Evolutionary conservation across 1,140 invertebrate species (phyloP), one percentile per base, ranked within the genome.

Genomic region (Pseudachorutes palmiensis): DNA sequence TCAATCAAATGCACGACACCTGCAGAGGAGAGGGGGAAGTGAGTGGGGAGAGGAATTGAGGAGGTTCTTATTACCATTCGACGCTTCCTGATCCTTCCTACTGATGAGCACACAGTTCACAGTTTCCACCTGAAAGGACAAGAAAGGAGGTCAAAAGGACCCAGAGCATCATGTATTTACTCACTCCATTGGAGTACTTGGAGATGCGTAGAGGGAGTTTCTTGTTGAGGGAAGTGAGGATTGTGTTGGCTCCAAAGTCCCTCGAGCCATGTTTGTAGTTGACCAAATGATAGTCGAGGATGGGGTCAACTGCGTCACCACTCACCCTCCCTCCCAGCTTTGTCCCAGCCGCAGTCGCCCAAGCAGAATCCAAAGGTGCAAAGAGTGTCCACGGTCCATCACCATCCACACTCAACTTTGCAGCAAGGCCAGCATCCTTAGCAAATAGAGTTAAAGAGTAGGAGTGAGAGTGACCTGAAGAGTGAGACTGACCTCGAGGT

Each of bases 1-100:
- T 87, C 85, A 32, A 88, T 83, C 24, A 61, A 31, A 33, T 61
- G 59, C 2, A 61, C 59, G 9, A 61, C 32, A 5, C 36, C 36
- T 41, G 19, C 5, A 9, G 5, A 41, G 36, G 19, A 19, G 19
- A 41, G 19, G 36, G 5, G 19, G 19, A 19, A 41, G 19, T 41
- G 19, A 41, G 36, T 41, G 5, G 5, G 5, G 36, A 41, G 36
- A 41, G 19, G 19, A 41, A 41, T 19, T 41, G 36, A 19, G 19
- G 36, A 19, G 19, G 36, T 5, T 5, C 5, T 5, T 41, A 19
- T 19, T 83, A 26, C 87, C 87, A 75, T 88, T 88, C 2, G 81
- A 84, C 5, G 84, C 86, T 63, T 80, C 76, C 72, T 82, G 80
- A 70, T 84, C 80, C 57, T 82, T 81, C 26, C 80, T 67, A 1